Base-by-base conservation (phyloP, 2,797 vertebrate genomes). In the Manis javanica region DNA sequence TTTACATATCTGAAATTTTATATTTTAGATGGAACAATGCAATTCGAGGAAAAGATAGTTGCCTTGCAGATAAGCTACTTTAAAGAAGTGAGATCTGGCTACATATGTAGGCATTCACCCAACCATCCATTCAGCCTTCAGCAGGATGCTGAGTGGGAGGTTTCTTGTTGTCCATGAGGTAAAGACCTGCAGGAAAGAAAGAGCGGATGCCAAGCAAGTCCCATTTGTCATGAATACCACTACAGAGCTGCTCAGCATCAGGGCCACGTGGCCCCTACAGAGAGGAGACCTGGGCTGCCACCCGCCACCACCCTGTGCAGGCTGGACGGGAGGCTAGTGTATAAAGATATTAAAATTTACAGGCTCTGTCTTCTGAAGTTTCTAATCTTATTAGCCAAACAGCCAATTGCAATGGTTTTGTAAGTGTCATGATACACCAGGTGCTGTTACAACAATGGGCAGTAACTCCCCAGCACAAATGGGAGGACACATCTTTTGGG, bases 221-320 rank as follows among this genome's bases (percentile, higher is more conserved):
- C 46, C 42, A 3, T 23, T 81, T 15, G 61, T 39, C 46, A n/a
- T 46, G 51, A 34, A 10, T 15, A 16, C 11, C 29, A 19, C 18
- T 14, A 0, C 1, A 2, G 23, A 13, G 29, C 46, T 69, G 21
- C 23, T 64, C 3, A 39, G 2, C 1, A 5, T 11, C 16, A 10
- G 10, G 37, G 7, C 64, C 57, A 42, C n/a, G 4, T 19, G 2
- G 31, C 3, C 26, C 15, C 51, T 24, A 77, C 18, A 31, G 7
- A 37, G 16, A 19, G 23, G 24, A 21, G 42, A 39, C 31, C 13
- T 14, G 14, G 7, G 46, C 4, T 16, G 23, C 51, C 7, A 2
- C 5, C 1, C 1, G 0, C 7, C 7, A 10, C 2, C 42, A 18
- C 8, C 21, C 26, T 4, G 0, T 49, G 31, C 8, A 0, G 18